Evolutionary conservation across 2,888 invertebrate species (phyloP), one percentile per base, ranked within the genome.

Genomic region (Seira musarum): DNA sequence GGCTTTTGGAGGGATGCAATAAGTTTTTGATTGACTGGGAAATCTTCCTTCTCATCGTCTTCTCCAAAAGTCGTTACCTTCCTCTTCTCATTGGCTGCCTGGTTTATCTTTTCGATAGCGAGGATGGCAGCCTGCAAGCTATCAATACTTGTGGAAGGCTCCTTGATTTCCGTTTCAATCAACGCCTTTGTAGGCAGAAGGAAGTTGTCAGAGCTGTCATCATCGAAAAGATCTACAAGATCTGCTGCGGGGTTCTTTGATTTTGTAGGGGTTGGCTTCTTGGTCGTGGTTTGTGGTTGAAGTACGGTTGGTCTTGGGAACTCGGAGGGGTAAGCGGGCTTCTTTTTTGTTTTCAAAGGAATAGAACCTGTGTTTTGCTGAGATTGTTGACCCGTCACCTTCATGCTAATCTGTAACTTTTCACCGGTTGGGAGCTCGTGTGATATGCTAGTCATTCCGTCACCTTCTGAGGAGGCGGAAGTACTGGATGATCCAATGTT

Each of bases 391-490:
- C 67, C 67, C 3, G 35, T 25, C 24, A 77, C 25, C 67, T 83
- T 83, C 63, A 85, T 64, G 61, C 75, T 84, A 19, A 85, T 84
- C 65, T 85, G 82, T 13, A 85, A 74, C 49, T 73, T 83, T 35
- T 84, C 85, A 60, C 85, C 85, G 35, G 81, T 79, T 1, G 82
- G 84, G 1, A 85, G 35, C 67, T 84, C 80, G 64, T 84, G 84
- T 21, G 73, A 82, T 5, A 85, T 84, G 10, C 65, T 77, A 13
- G 84, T 84, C 5, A 77, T 49, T 21, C 83, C 83, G 10, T 65
- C 63, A 0, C n/a, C 10, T 5, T 22, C 60, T 19, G 22, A 35
- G 6, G n/a, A 40, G 15, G 53, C 64, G 40, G 68, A 61, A 25
- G 49, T 40, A 1, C 74, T 10, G 35, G 74, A 79, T n/a, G 66